Percentiles rank a stretch among this genome's conserved stretches.
These are phyloP conservation scores for Cephus runcator DNA, from an alignment of 2,888 invertebrate genomes.

Conservation along the genomic window DNA sequence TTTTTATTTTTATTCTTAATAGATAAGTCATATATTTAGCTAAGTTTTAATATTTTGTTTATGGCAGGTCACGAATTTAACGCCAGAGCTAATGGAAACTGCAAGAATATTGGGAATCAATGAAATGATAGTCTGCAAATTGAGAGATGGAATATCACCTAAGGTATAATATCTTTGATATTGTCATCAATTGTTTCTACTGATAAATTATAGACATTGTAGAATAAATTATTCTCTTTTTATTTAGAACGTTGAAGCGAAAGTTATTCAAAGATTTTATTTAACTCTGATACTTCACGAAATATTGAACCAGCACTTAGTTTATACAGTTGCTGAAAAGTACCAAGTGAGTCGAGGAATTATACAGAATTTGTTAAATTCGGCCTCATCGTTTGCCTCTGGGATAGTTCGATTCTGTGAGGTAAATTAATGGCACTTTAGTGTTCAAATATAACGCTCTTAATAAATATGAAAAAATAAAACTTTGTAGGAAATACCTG, in stretches of 20 bases:
- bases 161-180: slow-evolving; percentile 44
- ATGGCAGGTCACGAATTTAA: slow-evolving; percentile 72
- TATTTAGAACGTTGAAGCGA: slow-evolving; percentile 70
- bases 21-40: slow-evolving; percentile 17
- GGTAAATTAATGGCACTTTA: slow-evolving; percentile 51
- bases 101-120: slow-evolving; percentile 81
- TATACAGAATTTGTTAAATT: slow-evolving; percentile 80
- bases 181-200: slow-evolving; percentile 6
- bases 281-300: slow-evolving; percentile 87
- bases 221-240: slow-evolving; percentile 21
- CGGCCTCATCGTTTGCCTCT: slow-evolving; percentile 78
- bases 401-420: slow-evolving; percentile 84
- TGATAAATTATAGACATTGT: slow-evolving; percentile 4
- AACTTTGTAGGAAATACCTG: slow-evolving; percentile 71
- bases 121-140: slow-evolving; percentile 68
- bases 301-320: slow-evolving; percentile 75
- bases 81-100: slow-evolving; percentile 71
- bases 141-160: slow-evolving; percentile 53
- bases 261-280: slow-evolving; percentile 83
- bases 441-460: neutral
- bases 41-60: slow-evolving; percentile 21
- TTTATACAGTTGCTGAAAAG: slow-evolving; percentile 77
- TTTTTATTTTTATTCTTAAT: slow-evolving; percentile 32
- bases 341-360: slow-evolving; percentile 80
- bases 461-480: neutral